Conservation (phyloP, 2,113 vertebrate species). For the Malurus cyaneus region DNA sequence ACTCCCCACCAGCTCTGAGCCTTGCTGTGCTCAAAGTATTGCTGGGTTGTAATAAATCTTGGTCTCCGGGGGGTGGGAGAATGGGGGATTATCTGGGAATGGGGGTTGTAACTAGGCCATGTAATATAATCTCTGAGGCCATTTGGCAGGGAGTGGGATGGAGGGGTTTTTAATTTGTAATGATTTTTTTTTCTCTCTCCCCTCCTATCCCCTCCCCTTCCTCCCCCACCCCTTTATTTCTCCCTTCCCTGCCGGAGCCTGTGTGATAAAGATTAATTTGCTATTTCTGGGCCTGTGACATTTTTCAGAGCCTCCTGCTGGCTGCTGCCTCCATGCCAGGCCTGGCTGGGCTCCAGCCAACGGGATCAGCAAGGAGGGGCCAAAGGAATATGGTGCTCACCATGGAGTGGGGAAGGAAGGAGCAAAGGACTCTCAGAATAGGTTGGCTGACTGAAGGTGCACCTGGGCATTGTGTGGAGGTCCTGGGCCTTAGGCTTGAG, state of each 20-base stretch:
- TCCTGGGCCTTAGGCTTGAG: background rate
- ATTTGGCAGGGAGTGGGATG: conserved; percentile 48
- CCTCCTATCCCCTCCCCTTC: background rate
- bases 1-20: background rate
- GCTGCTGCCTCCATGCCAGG: conserved; percentile 62
- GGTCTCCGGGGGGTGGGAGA: background rate
- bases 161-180: conserved; percentile 56
- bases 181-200: conserved; percentile 14
- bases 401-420: conserved; percentile 9
- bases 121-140: conserved; percentile 61
- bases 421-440: background rate
- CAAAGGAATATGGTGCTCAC: conserved; percentile 31
- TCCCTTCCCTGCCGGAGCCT: conserved; percentile 54
- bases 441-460: background rate
- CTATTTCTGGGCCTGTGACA: conserved; percentile 74
- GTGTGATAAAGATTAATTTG: conserved; percentile 72
- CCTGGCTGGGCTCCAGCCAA: conserved; percentile 61
- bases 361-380: conserved; percentile 46
- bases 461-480: background rate
- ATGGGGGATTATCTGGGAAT: conserved; percentile 54
- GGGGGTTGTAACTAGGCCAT: conserved; percentile 67
- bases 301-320: conserved; percentile 71
- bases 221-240: background rate
- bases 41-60: conserved; percentile 42
- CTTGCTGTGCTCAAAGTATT: background rate